phyloP scores from a whole-genome alignment of 2,797 vertebrate genomes.

The Leptatherina wallacei region DNA sequence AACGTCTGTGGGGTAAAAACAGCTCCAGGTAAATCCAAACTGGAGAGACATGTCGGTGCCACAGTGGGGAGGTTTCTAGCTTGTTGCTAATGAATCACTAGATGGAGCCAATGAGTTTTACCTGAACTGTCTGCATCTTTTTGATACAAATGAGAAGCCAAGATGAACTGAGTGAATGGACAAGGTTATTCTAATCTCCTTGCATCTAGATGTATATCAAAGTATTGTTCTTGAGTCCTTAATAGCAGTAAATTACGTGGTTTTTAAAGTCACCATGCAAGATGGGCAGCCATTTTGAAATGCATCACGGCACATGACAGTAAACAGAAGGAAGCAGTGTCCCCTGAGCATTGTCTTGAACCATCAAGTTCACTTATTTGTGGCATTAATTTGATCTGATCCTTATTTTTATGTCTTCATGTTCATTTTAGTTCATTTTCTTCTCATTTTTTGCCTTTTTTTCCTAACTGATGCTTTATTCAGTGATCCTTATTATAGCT shows the following conservation, averaged over 20 bases:
- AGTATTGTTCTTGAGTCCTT: not conserved
- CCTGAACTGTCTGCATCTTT: not conserved
- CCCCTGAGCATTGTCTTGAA: not conserved
- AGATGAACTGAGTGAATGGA: not conserved
- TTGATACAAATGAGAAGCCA: not conserved
- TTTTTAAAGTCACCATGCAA: not conserved
- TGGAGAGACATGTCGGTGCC: not conserved
- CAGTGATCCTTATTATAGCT: not conserved
- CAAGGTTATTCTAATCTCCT: not conserved
- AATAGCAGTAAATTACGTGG: not conserved
- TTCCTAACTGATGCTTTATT: not conserved
- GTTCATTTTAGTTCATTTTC: not conserved
- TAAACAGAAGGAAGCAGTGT: not conserved
- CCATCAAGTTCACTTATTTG: not conserved
- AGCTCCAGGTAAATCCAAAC: constrained; percentile 84
- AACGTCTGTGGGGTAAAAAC: constrained; percentile 88
- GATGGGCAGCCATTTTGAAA: constrained; percentile 21
- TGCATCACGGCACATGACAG: not conserved
- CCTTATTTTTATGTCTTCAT: not conserved
- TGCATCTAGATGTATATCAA: not conserved
- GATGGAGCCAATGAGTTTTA: constrained; percentile 49
- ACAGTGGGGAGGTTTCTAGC: not conserved
- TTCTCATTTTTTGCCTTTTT: not conserved
- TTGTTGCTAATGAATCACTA: constrained; percentile 47
- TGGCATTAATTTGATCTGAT: not conserved